Base-by-base conservation (phyloP, 1,140 invertebrate species). In the Zaprionus taronus region DNA sequence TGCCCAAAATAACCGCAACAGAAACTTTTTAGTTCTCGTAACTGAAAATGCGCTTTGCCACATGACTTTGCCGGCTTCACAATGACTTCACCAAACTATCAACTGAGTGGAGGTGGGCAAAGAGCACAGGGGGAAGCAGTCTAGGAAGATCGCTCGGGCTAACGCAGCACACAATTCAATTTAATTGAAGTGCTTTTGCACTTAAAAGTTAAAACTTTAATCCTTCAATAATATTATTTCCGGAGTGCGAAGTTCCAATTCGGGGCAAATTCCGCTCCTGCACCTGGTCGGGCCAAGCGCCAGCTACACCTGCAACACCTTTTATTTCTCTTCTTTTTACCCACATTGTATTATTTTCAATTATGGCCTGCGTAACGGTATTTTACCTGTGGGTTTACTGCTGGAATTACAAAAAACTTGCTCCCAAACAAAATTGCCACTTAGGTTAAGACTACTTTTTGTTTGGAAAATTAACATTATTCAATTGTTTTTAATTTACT, bases 191-290 rank as follows among this genome's bases (percentile, higher is more conserved):
- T 89, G 84, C 79, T 87, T 87, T 83, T 87, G 84, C 84, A 87
- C 84, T 87, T 87, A 87, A 87, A 87, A 87, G 84, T 87, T 89
- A 79, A 89, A 89, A 87, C 81, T 87, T 87, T 81, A 89, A 87
- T 87, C 84, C 81, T 87, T 87, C 84, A 87, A 87, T 89, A 87
- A 87, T 87, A 89, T 87, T 89, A 81, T 87, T 71, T 78, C 63
- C 69, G 49, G 69, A 87, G 84, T 89, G 84, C 84, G 83, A 87
- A 87, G 84, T 89, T 84, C 73, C 67, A 78, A 41, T 38, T 68
- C 41, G n/a, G 47, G 12, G 58, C 51, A 68, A 34, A 28, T 31
- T 26, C 28, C 24, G 22, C 63, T 24, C 34, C 34, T 0, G 34
- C 63, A 61, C 34, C 71, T 38, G 34, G 5, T n/a, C 44, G 12